These are phyloP conservation scores for Pediacus dermestoides DNA, from an alignment of 2,888 invertebrate species.

Conservation along the genomic window DNA sequence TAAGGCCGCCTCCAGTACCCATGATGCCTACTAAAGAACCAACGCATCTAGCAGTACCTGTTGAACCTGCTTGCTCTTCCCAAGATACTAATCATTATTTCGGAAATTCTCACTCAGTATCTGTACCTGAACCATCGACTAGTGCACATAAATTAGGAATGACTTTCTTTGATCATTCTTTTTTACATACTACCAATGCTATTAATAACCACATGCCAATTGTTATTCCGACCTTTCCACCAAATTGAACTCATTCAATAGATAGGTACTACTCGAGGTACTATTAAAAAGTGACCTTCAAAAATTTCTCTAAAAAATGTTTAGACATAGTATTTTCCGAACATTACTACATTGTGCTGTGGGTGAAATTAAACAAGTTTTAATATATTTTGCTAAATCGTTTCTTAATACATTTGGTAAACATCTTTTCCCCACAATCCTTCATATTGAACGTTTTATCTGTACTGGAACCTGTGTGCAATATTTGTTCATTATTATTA, in stretches of 20 bases:
- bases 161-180: slow-evolving; percentile 49
- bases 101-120: slow-evolving; percentile 37
- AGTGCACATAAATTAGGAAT: slow-evolving; percentile 49
- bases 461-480: slow-evolving; percentile 22
- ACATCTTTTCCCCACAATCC: too few species aligned
- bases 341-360: slow-evolving; percentile 1
- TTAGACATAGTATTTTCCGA: slow-evolving; percentile 1
- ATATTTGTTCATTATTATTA: slow-evolving; percentile 27
- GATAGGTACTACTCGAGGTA: slow-evolving; percentile 16
- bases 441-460: too few species aligned
- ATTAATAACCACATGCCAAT: slow-evolving; percentile 49
- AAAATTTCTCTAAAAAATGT: slow-evolving; percentile 23
- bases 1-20: slow-evolving; percentile 29
- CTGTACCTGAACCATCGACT: slow-evolving; percentile 46
- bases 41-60: slow-evolving; percentile 38
- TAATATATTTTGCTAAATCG: slow-evolving; percentile 7
- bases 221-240: slow-evolving; percentile 50
- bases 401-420: too few species aligned
- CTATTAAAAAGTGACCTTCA: slow-evolving; percentile 33
- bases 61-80: slow-evolving; percentile 32
- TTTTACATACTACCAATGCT: slow-evolving; percentile 44
- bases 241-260: slow-evolving; percentile 33
- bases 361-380: slow-evolving; percentile 2
- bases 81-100: slow-evolving; percentile 42
- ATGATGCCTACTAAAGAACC: slow-evolving; percentile 43